These are phyloP conservation scores for Diglossa brunneiventris DNA, from an alignment of 2,113 vertebrate species.

Conservation along the genomic window DNA sequence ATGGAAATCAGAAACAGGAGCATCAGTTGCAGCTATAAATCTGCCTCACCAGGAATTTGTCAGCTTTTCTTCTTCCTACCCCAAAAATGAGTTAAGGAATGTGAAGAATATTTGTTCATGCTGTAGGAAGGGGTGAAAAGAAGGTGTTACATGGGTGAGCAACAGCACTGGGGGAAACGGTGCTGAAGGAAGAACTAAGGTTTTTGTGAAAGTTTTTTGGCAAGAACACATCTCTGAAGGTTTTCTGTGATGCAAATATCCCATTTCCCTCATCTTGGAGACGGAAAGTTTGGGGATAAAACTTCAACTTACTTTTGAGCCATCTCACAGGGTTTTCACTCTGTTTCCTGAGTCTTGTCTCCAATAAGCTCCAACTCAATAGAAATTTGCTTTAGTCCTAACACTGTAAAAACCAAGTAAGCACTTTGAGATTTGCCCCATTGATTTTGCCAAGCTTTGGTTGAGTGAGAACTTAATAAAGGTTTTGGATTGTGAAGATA, in stretches of 20 bases:
- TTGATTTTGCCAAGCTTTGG: conserved; percentile 62
- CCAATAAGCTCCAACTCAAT: background rate
- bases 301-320: background rate
- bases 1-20: background rate
- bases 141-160: background rate
- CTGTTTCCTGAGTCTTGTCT: background rate
- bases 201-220: background rate
- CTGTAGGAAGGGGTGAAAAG: conserved; percentile 9
- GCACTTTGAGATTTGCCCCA: conserved; percentile 42
- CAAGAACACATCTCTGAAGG: background rate
- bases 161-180: background rate
- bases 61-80: background rate
- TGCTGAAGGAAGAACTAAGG: background rate
- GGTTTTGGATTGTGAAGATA: conserved; percentile 47
- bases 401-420: background rate
- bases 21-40: background rate
- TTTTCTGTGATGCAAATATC: background rate
- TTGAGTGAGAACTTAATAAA: conserved; percentile 60
- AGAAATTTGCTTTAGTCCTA: conserved; percentile 44
- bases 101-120: background rate
- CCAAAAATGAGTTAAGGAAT: background rate
- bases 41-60: background rate
- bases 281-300: background rate
- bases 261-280: background rate
- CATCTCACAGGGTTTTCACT: background rate